phyloP scores from a whole-genome alignment of 2,888 invertebrate species.

The Nasonovia ribisnigri region DNA sequence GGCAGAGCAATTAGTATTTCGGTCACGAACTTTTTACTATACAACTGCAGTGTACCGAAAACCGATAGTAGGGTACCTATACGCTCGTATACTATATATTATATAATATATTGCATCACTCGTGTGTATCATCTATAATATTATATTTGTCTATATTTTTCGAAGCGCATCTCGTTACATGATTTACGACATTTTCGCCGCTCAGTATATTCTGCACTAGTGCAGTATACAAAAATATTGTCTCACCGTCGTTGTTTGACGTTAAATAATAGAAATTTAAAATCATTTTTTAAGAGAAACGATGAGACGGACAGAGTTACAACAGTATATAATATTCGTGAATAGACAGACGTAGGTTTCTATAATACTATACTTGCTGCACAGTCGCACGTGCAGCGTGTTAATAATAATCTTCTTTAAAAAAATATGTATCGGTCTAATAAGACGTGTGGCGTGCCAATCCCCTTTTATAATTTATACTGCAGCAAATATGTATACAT shows the following conservation, averaged over 20 bases:
- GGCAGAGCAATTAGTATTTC: slow-evolving; percentile 58
- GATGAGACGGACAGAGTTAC: not conserved
- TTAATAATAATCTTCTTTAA: not conserved
- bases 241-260: not conserved
- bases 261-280: not conserved
- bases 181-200: slow-evolving; percentile 38
- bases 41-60: slow-evolving; percentile 23
- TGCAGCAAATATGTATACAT: not conserved
- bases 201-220: not conserved
- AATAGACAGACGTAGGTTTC: not conserved
- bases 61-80: slow-evolving; percentile 31
- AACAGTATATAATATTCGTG: not conserved
- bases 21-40: slow-evolving; percentile 48
- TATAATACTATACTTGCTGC: not conserved
- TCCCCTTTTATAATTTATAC: not conserved
- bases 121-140: not conserved
- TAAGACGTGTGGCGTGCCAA: not conserved
- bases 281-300: not conserved
- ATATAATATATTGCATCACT: not conserved
- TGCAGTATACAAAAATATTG: not conserved
- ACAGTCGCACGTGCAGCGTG: not conserved
- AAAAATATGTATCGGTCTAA: not conserved
- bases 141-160: slow-evolving; percentile 45
- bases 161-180: slow-evolving; percentile 4
- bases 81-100: not conserved